Evolutionary conservation across 2,113 vertebrate species (phyloP), one percentile per base, ranked within the genome.

Genomic region (Callospermophilus lateralis): DNA sequence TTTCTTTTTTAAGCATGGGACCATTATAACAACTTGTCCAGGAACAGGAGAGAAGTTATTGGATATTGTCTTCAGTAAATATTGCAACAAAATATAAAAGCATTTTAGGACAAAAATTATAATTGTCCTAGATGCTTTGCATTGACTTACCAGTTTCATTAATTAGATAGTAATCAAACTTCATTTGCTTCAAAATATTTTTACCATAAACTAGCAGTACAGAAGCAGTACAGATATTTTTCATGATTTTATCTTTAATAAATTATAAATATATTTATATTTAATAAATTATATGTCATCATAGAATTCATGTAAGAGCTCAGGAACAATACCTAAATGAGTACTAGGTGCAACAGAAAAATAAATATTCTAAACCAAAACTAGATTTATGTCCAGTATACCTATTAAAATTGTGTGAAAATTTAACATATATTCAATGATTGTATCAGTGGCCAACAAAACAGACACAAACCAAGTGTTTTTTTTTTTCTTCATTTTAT

Each of bases 111-210:
- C 0, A 63, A 90, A 93, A 94, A 95, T 95, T 97, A 86, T 95
- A 97, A 93, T 84, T 93, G 70, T 89, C 55, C 91, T 63, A 10
- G 6, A 96, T 61, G 19, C 1, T 61, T 95, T 97, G 24, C 24
- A 65, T 39, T 92, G 53, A 78, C 30, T 89, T 39, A 13, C 2
- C 17, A n/a, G 72, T 63, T 89, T 97, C 84, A 97, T 95, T 98
- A 97, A 16, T 24, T 97, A 32, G n/a, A 95, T 94, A 97, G 70
- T 0, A 0, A 92, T 74, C 16, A 92, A 53, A 78, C 90, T 93
- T 94, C 19, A 72, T 84, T 96, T 95, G 45, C 16, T 93, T 95
- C 24, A 84, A 94, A 95, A 68, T 63, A 80, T 0, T 10, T 0
- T 3, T 7, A 42, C 13, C 48, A 84, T 97, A 97, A 97, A 95